Conservation (phyloP, 2,797 vertebrate species). For the Mus caroli region DNA sequence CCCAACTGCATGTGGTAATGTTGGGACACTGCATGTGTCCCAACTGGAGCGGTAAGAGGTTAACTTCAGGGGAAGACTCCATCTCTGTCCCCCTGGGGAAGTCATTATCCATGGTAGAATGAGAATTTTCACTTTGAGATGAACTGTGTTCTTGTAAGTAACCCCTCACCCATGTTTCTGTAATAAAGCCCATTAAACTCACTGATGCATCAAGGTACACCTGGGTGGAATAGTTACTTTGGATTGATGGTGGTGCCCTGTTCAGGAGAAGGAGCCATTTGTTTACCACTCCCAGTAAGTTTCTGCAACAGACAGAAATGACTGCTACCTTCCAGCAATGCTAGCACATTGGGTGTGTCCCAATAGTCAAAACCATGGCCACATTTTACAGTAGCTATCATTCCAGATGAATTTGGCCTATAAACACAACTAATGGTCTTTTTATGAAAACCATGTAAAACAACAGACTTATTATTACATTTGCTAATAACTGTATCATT, state of each 20-base stretch:
- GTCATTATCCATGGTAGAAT: background rate
- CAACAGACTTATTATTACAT: constrained; percentile 13
- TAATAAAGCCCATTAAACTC: background rate
- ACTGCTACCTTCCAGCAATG: background rate
- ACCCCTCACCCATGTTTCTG: background rate
- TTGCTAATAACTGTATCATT: background rate
- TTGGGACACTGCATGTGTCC: too few relatives aligned
- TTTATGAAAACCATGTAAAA: background rate
- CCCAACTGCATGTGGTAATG: background rate
- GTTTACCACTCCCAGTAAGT: background rate
- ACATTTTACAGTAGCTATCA: background rate
- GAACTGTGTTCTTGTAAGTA: background rate
- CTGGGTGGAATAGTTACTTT: background rate
- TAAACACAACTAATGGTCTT: background rate
- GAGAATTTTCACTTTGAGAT: background rate
- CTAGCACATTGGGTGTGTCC: background rate
- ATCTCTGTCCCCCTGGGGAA: background rate
- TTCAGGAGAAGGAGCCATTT: background rate
- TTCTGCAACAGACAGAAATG: background rate
- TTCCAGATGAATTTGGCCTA: background rate
- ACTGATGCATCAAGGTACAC: background rate
- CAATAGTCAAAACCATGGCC: background rate
- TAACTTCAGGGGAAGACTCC: background rate
- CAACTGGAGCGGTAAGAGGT: background rate
- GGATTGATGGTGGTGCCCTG: background rate